Evolutionary conservation across 2,888 invertebrate genomes (phyloP), one percentile per base, ranked within the genome.

Genomic region (Furcula furcula): DNA sequence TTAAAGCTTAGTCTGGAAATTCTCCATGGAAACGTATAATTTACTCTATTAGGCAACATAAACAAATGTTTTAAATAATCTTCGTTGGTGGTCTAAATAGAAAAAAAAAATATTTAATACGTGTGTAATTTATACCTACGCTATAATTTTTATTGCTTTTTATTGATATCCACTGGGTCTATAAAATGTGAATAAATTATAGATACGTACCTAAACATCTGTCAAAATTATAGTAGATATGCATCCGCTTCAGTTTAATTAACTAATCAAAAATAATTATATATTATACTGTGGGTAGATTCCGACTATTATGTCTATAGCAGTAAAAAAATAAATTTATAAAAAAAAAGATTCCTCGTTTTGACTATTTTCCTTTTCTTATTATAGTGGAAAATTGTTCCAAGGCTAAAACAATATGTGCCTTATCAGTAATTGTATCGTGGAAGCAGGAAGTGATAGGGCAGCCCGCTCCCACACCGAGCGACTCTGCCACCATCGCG

Each of bases 381-480:
- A 10, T 10, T 10, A 1, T 0, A n/a, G 9, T 21, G 7, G 33
- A 36, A 38, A 12, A 12, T 36, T 36, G 38, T 43, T 32, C 33
- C 22, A 36, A 35, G 40, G 43, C 38, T 50, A 57, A 57, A 65
- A 65, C 59, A 70, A 70, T 75, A 77, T 76, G 71, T 77, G 41
- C 28, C 42, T 51, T 51, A 55, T 55, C 55, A 41, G 51, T 55
- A 54, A 77, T 79, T 76, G 76, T 72, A 76, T 78, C 77, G 70
- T 77, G 74, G 73, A 81, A 82, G 79, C 76, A 80, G 82, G 82
- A 83, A 83, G 77, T 69, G 77, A 84, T 85, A 82, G 83, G 78
- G 78, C 80, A 80, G 62, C 63, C 66, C 84, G 82, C 83, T 84
- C 81, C 81, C 84, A 83, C 84, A 84, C 75, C 74, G 66, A 60